A percentile compares a stretch with the other conserved stretches of the same genome.
phyloP scores from a whole-genome alignment of 1,140 invertebrate genomes.

The Drosophila kikkawai region DNA sequence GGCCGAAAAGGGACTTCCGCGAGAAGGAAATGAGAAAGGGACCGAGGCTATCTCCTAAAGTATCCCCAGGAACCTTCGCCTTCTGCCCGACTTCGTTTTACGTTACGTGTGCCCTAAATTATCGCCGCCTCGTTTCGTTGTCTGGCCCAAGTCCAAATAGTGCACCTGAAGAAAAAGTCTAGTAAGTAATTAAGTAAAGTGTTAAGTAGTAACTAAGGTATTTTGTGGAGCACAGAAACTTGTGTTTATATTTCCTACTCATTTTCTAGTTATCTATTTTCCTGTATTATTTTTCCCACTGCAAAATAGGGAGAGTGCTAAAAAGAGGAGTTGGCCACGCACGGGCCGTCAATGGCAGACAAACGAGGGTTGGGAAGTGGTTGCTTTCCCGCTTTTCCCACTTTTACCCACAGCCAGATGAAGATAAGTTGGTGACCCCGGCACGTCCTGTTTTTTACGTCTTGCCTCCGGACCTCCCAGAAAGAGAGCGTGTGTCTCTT shows the following conservation, averaged over 20 bases:
- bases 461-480: background rate
- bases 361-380: slow-evolving; percentile 27
- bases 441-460: slow-evolving; percentile 66
- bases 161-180: background rate
- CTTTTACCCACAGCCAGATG: slow-evolving; percentile 37
- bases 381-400: slow-evolving; percentile 5
- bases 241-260: too few species aligned
- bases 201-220: background rate
- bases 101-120: slow-evolving; percentile 68
- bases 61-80: slow-evolving; percentile 21
- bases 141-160: slow-evolving; percentile 45
- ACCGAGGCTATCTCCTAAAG: slow-evolving; percentile 40
- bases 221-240: too few species aligned
- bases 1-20: slow-evolving; percentile 50
- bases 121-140: slow-evolving; percentile 53
- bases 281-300: background rate
- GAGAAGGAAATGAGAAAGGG: slow-evolving; percentile 50
- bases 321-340: slow-evolving; percentile 32
- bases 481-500: background rate
- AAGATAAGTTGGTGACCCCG: slow-evolving; percentile 73
- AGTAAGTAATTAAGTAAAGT: background rate
- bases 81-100: slow-evolving; percentile 30
- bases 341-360: slow-evolving; percentile 71
- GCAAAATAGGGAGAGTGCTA: slow-evolving; percentile 17
- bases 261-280: background rate